Evolutionary conservation across 2,113 vertebrate genomes (phyloP).

Genomic region (Triplophysa siluroides): DNA sequence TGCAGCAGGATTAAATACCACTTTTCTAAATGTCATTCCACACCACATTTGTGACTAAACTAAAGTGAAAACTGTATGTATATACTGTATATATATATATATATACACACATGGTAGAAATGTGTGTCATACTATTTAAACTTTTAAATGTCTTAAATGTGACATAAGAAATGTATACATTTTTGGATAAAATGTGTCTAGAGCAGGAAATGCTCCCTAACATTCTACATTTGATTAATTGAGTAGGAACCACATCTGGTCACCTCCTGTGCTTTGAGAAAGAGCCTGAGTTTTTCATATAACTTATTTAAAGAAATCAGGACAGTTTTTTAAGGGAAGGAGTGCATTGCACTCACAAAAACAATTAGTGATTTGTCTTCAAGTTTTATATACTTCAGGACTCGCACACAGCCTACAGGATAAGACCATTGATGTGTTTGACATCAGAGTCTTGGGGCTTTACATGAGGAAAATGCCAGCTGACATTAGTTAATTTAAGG

Average conservation of each 20-base stretch:
- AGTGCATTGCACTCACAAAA: not conserved
- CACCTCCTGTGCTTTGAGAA: slow-evolving; percentile 54
- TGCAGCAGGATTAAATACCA: not conserved
- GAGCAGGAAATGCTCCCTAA: slow-evolving; percentile 45
- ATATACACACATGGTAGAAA: too few relatives aligned
- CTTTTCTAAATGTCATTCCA: slow-evolving; percentile 21
- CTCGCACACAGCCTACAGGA: not conserved
- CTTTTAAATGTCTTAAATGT: too few relatives aligned
- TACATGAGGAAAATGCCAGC: too few relatives aligned
- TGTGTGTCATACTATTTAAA: too few relatives aligned
- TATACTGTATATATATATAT: too few relatives aligned
- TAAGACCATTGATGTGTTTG: not conserved
- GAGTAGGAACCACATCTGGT: slow-evolving; percentile 64
- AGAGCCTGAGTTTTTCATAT: not conserved
- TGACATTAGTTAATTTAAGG: not conserved
- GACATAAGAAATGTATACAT: not conserved
- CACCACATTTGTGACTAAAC: not conserved
- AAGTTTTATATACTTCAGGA: not conserved
- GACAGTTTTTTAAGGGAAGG: not conserved
- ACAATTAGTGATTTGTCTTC: not conserved
- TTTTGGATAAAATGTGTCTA: not conserved
- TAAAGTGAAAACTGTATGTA: too few relatives aligned
- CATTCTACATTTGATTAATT: slow-evolving; percentile 1
- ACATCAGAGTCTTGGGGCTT: not conserved
- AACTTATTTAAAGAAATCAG: slow-evolving; percentile 39